phyloP scores from a whole-genome alignment of 2,113 vertebrate genomes.

The Mixornis gularis region DNA sequence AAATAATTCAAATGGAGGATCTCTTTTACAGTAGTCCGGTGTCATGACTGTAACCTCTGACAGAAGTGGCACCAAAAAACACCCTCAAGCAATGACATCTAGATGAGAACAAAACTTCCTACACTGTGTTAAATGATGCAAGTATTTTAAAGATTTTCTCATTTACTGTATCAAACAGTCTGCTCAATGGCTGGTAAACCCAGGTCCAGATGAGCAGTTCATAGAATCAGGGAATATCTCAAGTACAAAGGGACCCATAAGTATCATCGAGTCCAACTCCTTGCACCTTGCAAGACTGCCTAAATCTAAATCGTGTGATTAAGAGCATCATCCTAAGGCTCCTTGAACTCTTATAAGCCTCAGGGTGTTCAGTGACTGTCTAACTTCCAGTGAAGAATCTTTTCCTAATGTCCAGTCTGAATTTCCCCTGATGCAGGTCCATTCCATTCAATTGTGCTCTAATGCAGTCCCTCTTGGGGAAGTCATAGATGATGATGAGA shows the following conservation, averaged over 20 bases:
- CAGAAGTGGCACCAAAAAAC: neutral
- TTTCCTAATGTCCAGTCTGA: neutral
- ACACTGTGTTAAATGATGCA: neutral
- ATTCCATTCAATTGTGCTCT: neutral
- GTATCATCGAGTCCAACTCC: accelerated
- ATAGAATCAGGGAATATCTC: neutral
- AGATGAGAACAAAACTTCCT: neutral
- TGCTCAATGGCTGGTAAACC: neutral
- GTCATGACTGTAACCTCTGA: neutral
- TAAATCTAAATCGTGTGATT: neutral
- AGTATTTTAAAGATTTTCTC: neutral
- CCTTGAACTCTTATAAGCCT: neutral
- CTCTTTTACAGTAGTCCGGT: neutral
- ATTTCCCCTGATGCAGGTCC: neutral
- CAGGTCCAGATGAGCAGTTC: neutral
- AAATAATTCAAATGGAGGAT: neutral
- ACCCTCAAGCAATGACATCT: neutral
- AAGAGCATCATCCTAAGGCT: no score
- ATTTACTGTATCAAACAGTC: neutral
- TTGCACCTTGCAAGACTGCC: neutral
- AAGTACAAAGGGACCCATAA: neutral
- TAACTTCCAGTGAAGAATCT: neutral
- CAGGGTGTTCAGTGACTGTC: neutral
- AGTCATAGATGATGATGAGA: no score
- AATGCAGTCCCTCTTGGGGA: neutral